Percentiles rank a stretch among this genome's conserved stretches.
phyloP scores from a whole-genome alignment of 2,113 vertebrate genomes.

The Rattus norvegicus region GRCr8 NC_086019.1:32530001-32530500 shows the following conservation, averaged over 20 bases:
- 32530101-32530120: conserved; percentile 88
- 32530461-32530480: neutral
- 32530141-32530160: conserved; percentile 84
- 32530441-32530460: neutral
- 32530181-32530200: conserved; percentile 62
- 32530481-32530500: conserved; percentile 28
- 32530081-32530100: conserved; percentile 90
- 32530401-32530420: fast-evolving
- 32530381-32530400: fast-evolving
- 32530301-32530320: neutral
- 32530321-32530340: neutral
- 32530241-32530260: conserved; percentile 5
- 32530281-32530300: neutral
- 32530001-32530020: conserved; percentile 90
- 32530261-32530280: neutral
- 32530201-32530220: neutral
- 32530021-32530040: conserved; percentile 90
- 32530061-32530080: conserved; percentile 90
- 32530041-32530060: conserved; percentile 92
- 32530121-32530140: conserved; percentile 84
- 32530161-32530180: conserved; percentile 86
- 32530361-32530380: neutral
- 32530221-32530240: conserved; percentile 69
- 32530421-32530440: neutral
- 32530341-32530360: conserved; percentile 40